Conservation (phyloP, 1,140 invertebrate genomes). For the Heliconius congener region DNA sequence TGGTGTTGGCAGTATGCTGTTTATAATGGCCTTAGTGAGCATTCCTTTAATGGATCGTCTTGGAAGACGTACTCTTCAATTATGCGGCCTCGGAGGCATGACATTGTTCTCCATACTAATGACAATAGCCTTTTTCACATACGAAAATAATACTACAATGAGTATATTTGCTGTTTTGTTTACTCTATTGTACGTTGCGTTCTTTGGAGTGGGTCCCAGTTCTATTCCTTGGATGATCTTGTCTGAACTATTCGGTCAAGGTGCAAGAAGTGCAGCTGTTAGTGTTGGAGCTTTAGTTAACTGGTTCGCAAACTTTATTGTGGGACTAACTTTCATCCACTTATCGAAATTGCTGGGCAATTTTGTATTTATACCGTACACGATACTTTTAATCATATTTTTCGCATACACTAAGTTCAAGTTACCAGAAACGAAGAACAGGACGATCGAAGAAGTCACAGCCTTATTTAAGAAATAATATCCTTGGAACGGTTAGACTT, state of each 20-base stretch:
- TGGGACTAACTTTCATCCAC: constrained; percentile 93
- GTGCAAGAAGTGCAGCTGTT: constrained; percentile 95
- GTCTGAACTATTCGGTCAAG: constrained; percentile 97
- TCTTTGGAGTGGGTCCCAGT: constrained; percentile 95
- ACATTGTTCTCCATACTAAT: constrained; percentile 96
- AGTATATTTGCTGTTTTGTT: constrained; percentile 90
- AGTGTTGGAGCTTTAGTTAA: constrained; percentile 97
- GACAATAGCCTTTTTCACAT: constrained; percentile 87
- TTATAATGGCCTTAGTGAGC: constrained; percentile 95
- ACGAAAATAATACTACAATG: constrained; percentile 82
- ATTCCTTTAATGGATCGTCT: constrained; percentile 96
- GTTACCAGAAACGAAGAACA: constrained; percentile 99
- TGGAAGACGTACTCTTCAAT: constrained; percentile 92
- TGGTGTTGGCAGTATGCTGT: constrained; percentile 96
- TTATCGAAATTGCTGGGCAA: constrained; percentile 91
- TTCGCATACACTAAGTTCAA: constrained; percentile 98
- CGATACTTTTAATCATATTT: constrained; percentile 94
- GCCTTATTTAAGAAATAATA: constrained; percentile 86
- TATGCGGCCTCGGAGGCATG: constrained; percentile 95
- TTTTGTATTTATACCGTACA: constrained; percentile 98
- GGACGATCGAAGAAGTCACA: constrained; percentile 97
- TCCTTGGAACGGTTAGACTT: constrained; percentile 27
- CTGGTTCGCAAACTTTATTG: constrained; percentile 97
- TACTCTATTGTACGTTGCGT: constrained; percentile 93
- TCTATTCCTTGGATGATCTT: constrained; percentile 99